These are phyloP conservation scores for Thymallus thymallus DNA, from an alignment of 2,113 vertebrate species.

Conservation along the genomic window DNA sequence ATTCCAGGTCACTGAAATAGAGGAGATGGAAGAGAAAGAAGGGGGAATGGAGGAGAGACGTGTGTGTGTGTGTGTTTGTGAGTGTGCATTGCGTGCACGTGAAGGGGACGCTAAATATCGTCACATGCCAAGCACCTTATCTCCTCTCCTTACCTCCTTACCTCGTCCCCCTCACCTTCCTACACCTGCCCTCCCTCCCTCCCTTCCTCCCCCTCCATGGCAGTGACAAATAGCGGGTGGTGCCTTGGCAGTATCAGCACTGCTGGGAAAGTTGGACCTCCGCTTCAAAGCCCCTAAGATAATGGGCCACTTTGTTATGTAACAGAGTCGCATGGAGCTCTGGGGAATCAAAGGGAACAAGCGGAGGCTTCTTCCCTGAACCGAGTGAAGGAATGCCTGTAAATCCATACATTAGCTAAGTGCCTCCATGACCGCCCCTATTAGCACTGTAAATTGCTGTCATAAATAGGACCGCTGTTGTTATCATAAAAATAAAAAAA, in stretches of 20 bases:
- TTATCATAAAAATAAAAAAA: too few species aligned
- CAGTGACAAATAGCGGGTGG: conserved; percentile 3
- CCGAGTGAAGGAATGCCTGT: conserved; percentile 57
- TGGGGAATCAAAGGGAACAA: conserved; percentile 30
- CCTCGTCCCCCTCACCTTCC: too few species aligned
- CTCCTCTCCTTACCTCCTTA: too few species aligned
- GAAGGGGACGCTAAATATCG: background rate
- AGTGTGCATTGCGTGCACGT: background rate
- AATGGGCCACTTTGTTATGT: conserved; percentile 54
- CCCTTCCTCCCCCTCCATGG: background rate
- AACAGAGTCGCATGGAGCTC: conserved; percentile 33
- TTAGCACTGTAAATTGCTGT: conserved; percentile 39
- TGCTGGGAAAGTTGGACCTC: conserved; percentile 42
- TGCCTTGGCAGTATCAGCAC: conserved; percentile 4
- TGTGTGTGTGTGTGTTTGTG: conserved; percentile 21
- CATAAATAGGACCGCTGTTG: conserved; percentile 1
- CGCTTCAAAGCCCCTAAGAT: conserved; percentile 49
- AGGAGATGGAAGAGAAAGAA: background rate
- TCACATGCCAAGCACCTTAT: background rate
- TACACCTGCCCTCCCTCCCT: background rate
- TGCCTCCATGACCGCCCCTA: conserved; percentile 18
- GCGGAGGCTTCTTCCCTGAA: conserved; percentile 43
- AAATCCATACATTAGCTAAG: conserved; percentile 47
- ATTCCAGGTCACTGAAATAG: conserved; percentile 35
- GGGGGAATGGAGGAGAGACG: background rate